phyloP scores from a whole-genome alignment of 30 jellyfish, hydroid and myxozoan genomes.

The Aurelia sp. region DNA sequence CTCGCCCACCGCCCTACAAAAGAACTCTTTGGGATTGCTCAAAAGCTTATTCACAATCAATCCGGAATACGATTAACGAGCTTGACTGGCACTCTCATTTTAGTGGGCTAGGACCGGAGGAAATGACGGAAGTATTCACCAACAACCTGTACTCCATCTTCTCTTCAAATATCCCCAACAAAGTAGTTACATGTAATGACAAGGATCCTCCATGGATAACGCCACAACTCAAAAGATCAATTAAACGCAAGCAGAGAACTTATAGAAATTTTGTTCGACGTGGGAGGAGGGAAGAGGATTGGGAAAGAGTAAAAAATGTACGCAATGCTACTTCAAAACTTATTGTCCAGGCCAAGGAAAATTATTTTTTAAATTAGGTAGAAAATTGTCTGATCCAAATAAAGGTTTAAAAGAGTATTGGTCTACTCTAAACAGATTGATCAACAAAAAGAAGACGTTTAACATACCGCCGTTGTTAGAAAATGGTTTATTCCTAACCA shows the following conservation, averaged over 20 bases:
- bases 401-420: background rate
- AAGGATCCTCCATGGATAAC: constrained; percentile 32
- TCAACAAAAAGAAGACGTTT: background rate
- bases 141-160: background rate
- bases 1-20: constrained; percentile 4
- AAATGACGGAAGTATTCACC: constrained; percentile 18
- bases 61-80: background rate
- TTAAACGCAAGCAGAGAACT: constrained; percentile 33
- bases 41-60: background rate
- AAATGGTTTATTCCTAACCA: constrained; percentile 14
- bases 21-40: constrained; percentile 16
- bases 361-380: no score
- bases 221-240: constrained; percentile 27
- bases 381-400: constrained; percentile 3
- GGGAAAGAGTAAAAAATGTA: constrained; percentile 2
- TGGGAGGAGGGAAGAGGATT: constrained; percentile 12
- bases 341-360: background rate
- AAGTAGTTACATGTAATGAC: background rate
- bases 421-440: no score
- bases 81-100: constrained; percentile 12
- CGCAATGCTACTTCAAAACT: constrained; percentile 29
- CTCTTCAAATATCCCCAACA: no score
- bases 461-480: constrained; percentile 11
- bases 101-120: constrained; percentile 22
- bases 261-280: constrained; percentile 2